These are phyloP conservation scores for Chionodraco myersi DNA, from an alignment of 2,113 vertebrate genomes.

Conservation along the genomic window DNA sequence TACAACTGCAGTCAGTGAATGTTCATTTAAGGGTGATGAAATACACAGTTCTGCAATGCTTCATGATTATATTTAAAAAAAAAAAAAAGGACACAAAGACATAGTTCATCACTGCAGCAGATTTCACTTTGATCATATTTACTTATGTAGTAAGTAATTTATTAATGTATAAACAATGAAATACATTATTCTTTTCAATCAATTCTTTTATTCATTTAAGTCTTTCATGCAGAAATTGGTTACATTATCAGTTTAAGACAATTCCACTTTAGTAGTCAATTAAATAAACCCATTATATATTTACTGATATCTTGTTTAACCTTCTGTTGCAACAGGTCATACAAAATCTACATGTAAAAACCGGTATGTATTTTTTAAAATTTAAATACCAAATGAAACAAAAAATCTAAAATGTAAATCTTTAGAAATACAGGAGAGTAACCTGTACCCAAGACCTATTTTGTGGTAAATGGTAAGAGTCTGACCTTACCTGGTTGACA, in stretches of 20 bases:
- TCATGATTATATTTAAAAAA: neutral
- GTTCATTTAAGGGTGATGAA: neutral
- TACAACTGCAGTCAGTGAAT: neutral
- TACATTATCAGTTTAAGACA: neutral
- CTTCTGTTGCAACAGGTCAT: neutral
- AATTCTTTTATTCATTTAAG: neutral
- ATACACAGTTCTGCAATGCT: neutral
- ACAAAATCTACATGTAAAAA: neutral
- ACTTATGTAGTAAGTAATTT: neutral
- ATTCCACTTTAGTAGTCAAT: neutral
- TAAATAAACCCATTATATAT: neutral
- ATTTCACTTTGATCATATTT: conserved; percentile 6
- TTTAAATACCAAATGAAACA: too few relatives aligned
- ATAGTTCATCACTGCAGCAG: neutral
- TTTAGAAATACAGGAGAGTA: too few relatives aligned
- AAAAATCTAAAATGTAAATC: too few relatives aligned
- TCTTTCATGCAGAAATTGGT: too few relatives aligned
- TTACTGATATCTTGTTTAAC: neutral
- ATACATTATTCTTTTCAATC: neutral
- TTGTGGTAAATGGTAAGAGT: neutral
- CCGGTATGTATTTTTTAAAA: too few relatives aligned
- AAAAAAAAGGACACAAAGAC: neutral
- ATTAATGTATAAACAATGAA: neutral
- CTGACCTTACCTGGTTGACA: conserved; percentile 67
- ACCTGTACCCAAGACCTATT: neutral